Evolutionary conservation across 2,797 vertebrate species (phyloP), one percentile per base, ranked within the genome.

Genomic region (Stomatorhinus walkeri): DNA sequence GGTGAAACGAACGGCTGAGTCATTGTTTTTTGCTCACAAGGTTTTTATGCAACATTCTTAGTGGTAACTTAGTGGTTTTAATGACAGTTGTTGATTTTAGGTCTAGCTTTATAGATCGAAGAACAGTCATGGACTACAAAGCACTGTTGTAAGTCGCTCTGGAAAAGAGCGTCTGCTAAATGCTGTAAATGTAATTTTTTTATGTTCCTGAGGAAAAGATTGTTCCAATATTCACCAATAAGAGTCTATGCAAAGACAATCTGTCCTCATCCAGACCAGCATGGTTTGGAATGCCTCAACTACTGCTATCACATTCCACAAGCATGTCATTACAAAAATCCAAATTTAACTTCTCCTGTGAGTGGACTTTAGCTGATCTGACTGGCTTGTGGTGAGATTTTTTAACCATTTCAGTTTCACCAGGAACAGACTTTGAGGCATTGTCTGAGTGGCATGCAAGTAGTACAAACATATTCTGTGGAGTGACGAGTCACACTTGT

Each of bases 321-420:
- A 84, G 48, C 46, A 24, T 84, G 81, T 51, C 46, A 84, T 48
- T 84, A n/a, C 8, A 84, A 49, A 84, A 51, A 46, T 51, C 81
- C 43, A 84, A 84, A 84, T 84, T 84, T 49, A 84, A 46, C 81
- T 84, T 51, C 48, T 84, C 81, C 46, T 84, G 81, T 84, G 46
- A 84, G 81, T 12, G 81, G n/a, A 46, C 46, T 5, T 84, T 51
- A 12, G 46, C 40, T 48, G 81, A 84, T 84, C 46, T 49, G n/a
- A 9, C 19, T 84, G n/a, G 46, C 81, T 12, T 51, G 40, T 24
- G n/a, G 46, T 84, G 81, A 84, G 48, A 84, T 51, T 12, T 12
- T 24, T 84, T 48, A 51, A 10, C 12, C 76, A 81, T n/a, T 81
- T 72, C 64, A 16, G 12, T 72, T 72, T 72, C 12, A 36, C 12